Evolutionary conservation across 2,113 vertebrate species (phyloP).

Genomic region (Eurystomus gularis): DNA sequence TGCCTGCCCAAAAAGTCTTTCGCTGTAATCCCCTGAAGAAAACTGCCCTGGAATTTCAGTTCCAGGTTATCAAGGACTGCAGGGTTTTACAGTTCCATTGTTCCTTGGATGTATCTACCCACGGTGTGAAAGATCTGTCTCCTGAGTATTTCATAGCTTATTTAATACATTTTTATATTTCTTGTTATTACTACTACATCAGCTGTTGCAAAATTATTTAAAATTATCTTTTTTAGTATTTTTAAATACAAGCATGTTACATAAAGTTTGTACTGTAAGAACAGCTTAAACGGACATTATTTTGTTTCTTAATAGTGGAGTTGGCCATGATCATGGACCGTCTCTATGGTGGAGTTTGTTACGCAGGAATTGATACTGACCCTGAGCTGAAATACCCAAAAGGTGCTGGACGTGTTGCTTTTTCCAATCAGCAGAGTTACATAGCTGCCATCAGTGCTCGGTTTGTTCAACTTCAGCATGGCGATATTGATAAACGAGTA

Average conservation of each 20-base stretch:
- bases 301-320: slow-evolving; percentile 81
- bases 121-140: background rate
- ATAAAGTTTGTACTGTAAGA: background rate
- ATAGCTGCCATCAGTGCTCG: slow-evolving; percentile 98
- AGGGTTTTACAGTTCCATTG: fast-evolving
- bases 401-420: slow-evolving; percentile 95
- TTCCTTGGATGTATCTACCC: background rate
- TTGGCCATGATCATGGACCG: slow-evolving; percentile 99
- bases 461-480: slow-evolving; percentile 97
- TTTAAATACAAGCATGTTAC: background rate
- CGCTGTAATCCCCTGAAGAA: background rate
- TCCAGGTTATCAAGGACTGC: background rate
- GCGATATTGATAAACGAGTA: slow-evolving; percentile 97
- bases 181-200: background rate
- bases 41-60: background rate
- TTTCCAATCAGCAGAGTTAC: slow-evolving; percentile 98
- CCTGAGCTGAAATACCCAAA: slow-evolving; percentile 98
- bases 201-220: background rate
- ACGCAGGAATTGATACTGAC: slow-evolving; percentile 96
- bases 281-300: background rate
- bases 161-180: background rate
- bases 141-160: background rate
- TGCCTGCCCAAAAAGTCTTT: background rate
- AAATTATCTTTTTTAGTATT: background rate
- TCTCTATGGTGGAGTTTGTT: slow-evolving; percentile 96